Evolutionary conservation across 2,113 vertebrate genomes (phyloP).

Genomic region (Lagopus leucura): DNA sequence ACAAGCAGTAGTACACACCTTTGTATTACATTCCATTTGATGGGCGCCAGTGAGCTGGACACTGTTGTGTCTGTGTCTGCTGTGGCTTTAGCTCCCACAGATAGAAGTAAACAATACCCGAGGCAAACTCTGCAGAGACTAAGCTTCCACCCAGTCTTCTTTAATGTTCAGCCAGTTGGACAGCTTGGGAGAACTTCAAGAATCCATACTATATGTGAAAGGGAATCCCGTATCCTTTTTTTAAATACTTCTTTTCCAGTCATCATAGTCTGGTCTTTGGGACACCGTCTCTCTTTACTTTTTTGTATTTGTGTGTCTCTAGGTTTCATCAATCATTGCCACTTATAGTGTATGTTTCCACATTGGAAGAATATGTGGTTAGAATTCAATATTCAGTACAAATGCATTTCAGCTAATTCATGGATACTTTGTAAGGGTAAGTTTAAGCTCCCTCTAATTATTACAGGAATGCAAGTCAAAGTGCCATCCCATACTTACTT

Average conservation of each 20-base stretch:
- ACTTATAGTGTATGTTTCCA: not conserved
- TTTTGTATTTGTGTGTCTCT: not conserved
- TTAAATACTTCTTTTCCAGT: not conserved
- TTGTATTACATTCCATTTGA: constrained; percentile 14
- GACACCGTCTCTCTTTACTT: not conserved
- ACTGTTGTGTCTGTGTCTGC: constrained; percentile 34
- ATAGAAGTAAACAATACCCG: constrained; percentile 43
- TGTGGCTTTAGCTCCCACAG: constrained; percentile 34
- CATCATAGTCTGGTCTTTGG: not conserved
- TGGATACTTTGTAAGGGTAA: not conserved
- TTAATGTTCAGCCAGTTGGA: constrained; percentile 34
- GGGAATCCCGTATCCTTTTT: not conserved
- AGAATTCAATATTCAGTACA: not conserved
- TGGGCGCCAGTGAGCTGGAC: constrained; percentile 26
- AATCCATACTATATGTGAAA: constrained; percentile 20
- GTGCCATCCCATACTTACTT: not conserved
- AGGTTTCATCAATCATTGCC: not conserved
- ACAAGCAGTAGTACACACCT: not conserved
- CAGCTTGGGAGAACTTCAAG: constrained; percentile 12
- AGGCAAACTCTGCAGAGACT: not conserved
- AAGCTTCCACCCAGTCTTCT: constrained; percentile 33
- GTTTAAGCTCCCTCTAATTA: not conserved
- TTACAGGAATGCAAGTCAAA: not conserved
- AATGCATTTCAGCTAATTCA: not conserved
- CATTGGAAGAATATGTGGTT: not conserved